phyloP scores from a whole-genome alignment of 2,797 vertebrate species.

The Chloroceryle amazona region DNA sequence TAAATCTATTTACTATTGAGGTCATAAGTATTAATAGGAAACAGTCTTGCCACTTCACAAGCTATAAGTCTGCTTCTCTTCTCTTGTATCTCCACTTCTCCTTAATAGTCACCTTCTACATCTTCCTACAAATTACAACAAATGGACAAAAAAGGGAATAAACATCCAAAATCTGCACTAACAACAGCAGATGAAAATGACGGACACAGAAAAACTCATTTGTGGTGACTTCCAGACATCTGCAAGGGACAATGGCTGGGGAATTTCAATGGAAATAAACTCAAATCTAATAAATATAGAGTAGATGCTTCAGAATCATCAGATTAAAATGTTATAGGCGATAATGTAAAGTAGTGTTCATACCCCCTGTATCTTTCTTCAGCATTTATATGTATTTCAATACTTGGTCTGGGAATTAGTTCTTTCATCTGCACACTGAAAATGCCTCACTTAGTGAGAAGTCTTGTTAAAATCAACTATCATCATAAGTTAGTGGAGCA shows the following conservation, averaged over 20 bases:
- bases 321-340: neutral
- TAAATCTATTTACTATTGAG: neutral
- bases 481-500: neutral
- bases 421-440: neutral
- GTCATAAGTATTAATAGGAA: neutral
- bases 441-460: neutral
- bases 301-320: neutral
- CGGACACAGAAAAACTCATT: neutral
- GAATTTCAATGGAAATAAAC: neutral
- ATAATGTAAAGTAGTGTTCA: neutral
- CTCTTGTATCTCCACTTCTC: neutral
- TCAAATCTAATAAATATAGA: neutral
- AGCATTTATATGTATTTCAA: neutral
- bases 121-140: neutral
- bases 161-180: neutral
- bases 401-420: neutral
- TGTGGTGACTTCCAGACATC: neutral
- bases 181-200: neutral
- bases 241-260: neutral
- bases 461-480: neutral
- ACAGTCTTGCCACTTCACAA: neutral
- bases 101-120: neutral
- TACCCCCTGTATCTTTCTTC: rapidly evolving
- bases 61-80: neutral
- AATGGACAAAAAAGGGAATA: neutral